phyloP scores from a whole-genome alignment of 2,113 vertebrate species.

The Cygnus atratus region DNA sequence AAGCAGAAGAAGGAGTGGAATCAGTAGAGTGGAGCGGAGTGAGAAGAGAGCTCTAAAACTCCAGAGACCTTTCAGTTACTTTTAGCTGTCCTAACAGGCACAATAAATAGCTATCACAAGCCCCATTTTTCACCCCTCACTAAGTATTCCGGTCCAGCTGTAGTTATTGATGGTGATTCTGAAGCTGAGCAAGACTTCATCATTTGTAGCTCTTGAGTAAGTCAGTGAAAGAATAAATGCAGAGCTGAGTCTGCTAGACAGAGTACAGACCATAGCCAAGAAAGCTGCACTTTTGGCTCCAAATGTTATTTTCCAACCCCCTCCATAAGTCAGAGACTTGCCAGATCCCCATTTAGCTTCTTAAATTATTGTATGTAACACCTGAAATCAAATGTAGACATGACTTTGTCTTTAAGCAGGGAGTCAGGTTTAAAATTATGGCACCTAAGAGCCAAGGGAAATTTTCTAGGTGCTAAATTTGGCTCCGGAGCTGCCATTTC shows the following conservation, averaged over 20 bases:
- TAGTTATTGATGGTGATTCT: conserved; percentile 16
- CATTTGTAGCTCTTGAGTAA: not conserved
- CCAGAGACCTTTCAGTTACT: conserved; percentile 4
- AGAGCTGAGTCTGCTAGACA: conserved; percentile 5
- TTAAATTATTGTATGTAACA: conserved; percentile 20
- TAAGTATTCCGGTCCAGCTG: not conserved
- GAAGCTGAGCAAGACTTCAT: conserved; percentile 21
- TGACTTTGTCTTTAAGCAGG: conserved; percentile 37
- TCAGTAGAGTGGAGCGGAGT: not conserved
- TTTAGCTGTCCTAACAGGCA: not conserved
- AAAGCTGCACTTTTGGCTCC: conserved; percentile 36
- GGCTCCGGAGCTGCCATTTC: conserved; percentile 56
- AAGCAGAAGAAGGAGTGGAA: not conserved
- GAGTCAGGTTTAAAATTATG: conserved; percentile 37
- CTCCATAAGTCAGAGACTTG: not conserved
- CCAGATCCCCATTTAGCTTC: conserved; percentile 19
- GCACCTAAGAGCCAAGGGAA: conserved; percentile 44
- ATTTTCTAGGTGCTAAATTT: conserved; percentile 64
- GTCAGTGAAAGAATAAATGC: conserved; percentile 13
- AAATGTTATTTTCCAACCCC: conserved; percentile 33
- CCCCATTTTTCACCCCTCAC: not conserved
- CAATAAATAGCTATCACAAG: not conserved
- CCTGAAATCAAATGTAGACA: conserved; percentile 28
- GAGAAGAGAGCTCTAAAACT: conserved; percentile 28
- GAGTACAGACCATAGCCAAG: not conserved